Evolutionary conservation across 2,797 vertebrate genomes (phyloP), one percentile per base, ranked within the genome.

Genomic region (Aldrovandia affinis): DNA sequence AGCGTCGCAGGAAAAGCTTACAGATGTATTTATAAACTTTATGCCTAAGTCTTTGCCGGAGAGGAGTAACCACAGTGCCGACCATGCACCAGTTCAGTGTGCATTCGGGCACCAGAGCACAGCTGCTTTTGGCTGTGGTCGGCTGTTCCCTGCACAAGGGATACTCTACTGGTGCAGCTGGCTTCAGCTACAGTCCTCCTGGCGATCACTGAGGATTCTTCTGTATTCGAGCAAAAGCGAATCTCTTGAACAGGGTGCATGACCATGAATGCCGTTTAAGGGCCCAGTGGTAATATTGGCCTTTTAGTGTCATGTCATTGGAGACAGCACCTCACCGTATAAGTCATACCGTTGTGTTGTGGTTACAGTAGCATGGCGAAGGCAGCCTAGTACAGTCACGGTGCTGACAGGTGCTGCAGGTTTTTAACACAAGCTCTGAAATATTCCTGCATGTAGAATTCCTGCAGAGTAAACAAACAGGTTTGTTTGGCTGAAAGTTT

Each of bases 81-180:
- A 52, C 39, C 52, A 50, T 84, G 83, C 83, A 84, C 83, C 83
- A 80, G 78, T 81, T 84, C 39, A 50, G 14, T 63, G 22, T 47
- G 78, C 83, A 44, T 50, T 39, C 52, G 22, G 63, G 79, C 61
- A 84, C 52, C 83, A 75, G 83, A 70, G 83, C 78, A 55, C 83
- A 81, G 83, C 50, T 63, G 78, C 78, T 81, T 52, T 50, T 80
- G 52, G 65, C 79, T 73, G 63, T n/a, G 83, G 78, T 54, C 22
- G 63, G n/a, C 44, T 70, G 55, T 54, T 73, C 47, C 28, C 44
- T 20, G 65, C 25, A 33, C 78, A 54, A 47, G 50, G 18, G 78
- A 44, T 5, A 28, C n/a, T 22, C 54, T 14, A 42, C 57, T n/a
- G 12, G 2, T 28, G 50, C 78, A 84, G 81, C 78, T 81, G 55